Percentiles rank a stretch among this genome's conserved stretches.
Conservation (phyloP, 2,113 vertebrate species). For the Labeo rohita region DNA sequence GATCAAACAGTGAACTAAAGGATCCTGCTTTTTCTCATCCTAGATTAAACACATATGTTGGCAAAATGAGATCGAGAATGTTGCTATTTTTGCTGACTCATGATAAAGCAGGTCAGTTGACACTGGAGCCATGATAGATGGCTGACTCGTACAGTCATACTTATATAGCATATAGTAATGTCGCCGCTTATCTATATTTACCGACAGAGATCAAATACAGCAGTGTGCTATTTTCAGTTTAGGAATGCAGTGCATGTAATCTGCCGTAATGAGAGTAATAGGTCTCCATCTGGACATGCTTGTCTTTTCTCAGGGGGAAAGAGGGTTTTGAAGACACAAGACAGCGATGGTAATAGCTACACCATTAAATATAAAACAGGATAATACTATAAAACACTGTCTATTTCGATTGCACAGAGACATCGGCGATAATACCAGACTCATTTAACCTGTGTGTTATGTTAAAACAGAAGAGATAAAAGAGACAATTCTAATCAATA, state of each 20-base stretch:
- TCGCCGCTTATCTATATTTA: conserved; percentile 59
- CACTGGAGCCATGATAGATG: conserved; percentile 3
- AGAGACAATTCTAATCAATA: conserved; percentile 13
- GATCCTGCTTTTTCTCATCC: neutral
- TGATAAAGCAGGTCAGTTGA: conserved; percentile 46
- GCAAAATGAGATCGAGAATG: neutral
- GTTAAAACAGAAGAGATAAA: neutral
- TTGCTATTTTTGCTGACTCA: conserved; percentile 47
- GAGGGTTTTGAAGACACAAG: neutral
- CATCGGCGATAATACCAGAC: neutral
- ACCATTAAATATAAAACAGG: conserved; percentile 1
- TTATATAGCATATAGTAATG: conserved; percentile 59
- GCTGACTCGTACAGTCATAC: conserved; percentile 20
- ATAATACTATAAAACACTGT: neutral
- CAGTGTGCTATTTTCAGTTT: conserved; percentile 59
- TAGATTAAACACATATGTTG: conserved; percentile 19
- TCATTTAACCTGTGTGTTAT: neutral
- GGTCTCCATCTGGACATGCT: conserved; percentile 37
- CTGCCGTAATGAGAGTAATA: conserved; percentile 16
- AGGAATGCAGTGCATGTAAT: conserved; percentile 38
- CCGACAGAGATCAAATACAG: conserved; percentile 56
- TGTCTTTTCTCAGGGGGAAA: neutral
- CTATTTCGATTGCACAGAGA: neutral
- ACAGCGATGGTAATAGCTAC: conserved; percentile 10
- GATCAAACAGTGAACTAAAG: neutral